Evolutionary conservation across 2,888 invertebrate species (phyloP), one percentile per base, ranked within the genome.

Genomic region (Parapristionchus giblindavisi): DNA sequence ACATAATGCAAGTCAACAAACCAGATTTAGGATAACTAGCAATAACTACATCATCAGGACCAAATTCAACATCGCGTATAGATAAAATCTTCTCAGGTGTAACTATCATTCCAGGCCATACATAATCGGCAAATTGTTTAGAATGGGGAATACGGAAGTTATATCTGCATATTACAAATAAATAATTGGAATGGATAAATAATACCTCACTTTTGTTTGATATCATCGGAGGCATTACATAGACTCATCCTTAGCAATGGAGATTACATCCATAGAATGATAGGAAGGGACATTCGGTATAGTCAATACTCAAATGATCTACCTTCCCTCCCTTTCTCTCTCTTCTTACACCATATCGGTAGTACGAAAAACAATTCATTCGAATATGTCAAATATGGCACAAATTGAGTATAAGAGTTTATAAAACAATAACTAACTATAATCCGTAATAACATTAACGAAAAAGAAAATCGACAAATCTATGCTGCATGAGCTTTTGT

Each of bases 11-110:
- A 58, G 6, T 38, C 17, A 21, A 8, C 56, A 56, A 0, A 94
- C 95, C 95, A 83, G 94, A 94, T 85, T 95, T 92, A 0, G 95
- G 95, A 90, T 93, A 94, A 14, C 94, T 94, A 60, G 93, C 92
- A 88, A 95, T 91, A 93, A 94, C 94, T 0, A 94, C 92, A 88
- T 95, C 95, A 81, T 92, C 92, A 92, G 91, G 73, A 92, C 90
- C 2, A 38, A 80, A 81, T 48, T 81, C 54, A 54, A 79, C 73
- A 29, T 80, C 72, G 17, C 65, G 17, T 83, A 87, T 3, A 85
- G 86, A 17, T 87, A 88, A 66, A n/a, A 80, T 77, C 17, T 79
- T 79, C 75, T 79, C 34, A 27, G 80, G 75, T 24, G 76, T 78
- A 14, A 85, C 83, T 29, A 81, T 68, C 75, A 84, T 85, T 6